A percentile compares a stretch with the other conserved stretches of the same genome.
Conservation (phyloP, 2,888 invertebrate species). For the Pyrrhosoma nymphula region DNA sequence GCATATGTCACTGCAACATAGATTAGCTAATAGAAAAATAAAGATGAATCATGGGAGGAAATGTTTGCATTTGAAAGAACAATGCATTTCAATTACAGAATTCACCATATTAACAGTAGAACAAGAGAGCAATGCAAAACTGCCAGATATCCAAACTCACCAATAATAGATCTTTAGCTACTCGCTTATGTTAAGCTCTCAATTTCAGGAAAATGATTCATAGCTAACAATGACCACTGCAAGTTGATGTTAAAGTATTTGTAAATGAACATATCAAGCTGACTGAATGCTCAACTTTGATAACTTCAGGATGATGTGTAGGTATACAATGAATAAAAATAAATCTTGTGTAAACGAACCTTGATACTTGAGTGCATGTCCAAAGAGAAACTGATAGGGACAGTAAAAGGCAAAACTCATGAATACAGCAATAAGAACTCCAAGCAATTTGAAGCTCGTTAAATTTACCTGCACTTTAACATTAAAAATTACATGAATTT, state of each 20-base stretch:
- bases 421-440: background rate
- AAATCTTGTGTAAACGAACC: background rate
- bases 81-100: background rate
- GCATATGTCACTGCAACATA: background rate
- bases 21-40: background rate
- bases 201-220: background rate
- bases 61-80: background rate
- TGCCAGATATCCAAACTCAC: background rate
- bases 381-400: background rate
- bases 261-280: background rate
- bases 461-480: too few relatives aligned
- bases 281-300: background rate
- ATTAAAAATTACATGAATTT: too few relatives aligned
- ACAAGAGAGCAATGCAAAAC: too few relatives aligned
- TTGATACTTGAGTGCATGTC: background rate
- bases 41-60: constrained; percentile 57
- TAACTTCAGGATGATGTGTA: background rate
- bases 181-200: background rate
- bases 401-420: background rate
- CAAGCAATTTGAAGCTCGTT: too few relatives aligned
- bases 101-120: too few relatives aligned
- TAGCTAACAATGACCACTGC: background rate
- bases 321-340: background rate
- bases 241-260: background rate
- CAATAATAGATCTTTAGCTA: background rate